Base-by-base conservation (phyloP, 2,888 invertebrate species). In the Pachliopta kotzebuea region DNA sequence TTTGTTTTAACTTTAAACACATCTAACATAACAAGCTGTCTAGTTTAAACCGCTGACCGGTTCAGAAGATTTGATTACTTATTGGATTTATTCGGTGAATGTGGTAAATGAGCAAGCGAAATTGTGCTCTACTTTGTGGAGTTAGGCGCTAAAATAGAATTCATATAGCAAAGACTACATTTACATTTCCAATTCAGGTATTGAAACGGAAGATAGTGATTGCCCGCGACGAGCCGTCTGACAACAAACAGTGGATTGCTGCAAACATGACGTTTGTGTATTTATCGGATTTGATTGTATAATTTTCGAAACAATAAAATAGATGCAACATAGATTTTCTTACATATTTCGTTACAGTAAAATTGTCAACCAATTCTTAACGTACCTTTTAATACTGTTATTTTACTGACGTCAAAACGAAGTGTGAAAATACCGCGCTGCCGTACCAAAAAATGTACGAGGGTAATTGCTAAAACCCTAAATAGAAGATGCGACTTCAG, bases 231-330 rank as follows among this genome's bases (percentile, higher is more conserved):
- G 52, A 24, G n/a, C 23, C 14, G 57, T 62, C 45, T 18, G 37
- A 56, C 52, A 56, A 68, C 61, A 64, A 66, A 61, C 49, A 50
- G 50, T 60, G 50, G 52, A 55, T 61, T 50, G 65, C 68, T 72
- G 26, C 45, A 20, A 55, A 67, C 68, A 68, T 81, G 83, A 80
- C 82, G 84, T 85, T 84, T 82, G n/a, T 84, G 76, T 84, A 80
- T 74, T 65, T 68, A 57, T 71, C 71, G 79, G 84, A 83, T 83
- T 77, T 77, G 75, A 79, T 78, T 77, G 67, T 67, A 68, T 67
- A 71, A 52, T 21, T 52, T 49, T n/a, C 8, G 49, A 20, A 14
- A 49, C 4, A 37, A 37, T 37, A 37, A 37, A 14, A 14, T 37
- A 37, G 11, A 37, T 14, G 1, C 14, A 37, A 37, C 11, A 3